Conservation (phyloP, 2,797 vertebrate species). For the Petrocephalus sullivani region DNA sequence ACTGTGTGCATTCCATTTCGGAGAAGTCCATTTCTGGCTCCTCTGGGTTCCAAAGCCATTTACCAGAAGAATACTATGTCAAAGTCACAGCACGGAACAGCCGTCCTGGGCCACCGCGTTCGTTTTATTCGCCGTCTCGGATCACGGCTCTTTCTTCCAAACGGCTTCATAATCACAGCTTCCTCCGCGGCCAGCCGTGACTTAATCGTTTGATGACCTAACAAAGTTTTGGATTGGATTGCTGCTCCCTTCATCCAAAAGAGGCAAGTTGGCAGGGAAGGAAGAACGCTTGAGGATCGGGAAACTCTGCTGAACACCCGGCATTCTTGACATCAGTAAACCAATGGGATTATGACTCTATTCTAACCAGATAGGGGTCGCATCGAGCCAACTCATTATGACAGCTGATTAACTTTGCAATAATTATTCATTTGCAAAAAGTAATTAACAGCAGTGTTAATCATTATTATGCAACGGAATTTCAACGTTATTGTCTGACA, state of each 20-base stretch:
- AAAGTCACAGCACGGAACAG: conserved; percentile 37
- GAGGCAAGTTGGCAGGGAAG: background rate
- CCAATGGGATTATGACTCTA: background rate
- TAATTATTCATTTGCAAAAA: conserved; percentile 13
- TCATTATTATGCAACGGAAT: conserved; percentile 19
- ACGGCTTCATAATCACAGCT: conserved; percentile 26
- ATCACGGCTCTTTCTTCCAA: conserved; percentile 24
- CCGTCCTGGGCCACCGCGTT: conserved; percentile 26
- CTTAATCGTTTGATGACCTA: conserved; percentile 31
- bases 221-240: conserved; percentile 16
- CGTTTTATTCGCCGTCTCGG: conserved; percentile 33
- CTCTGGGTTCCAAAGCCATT: conserved; percentile 43
- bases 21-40: conserved; percentile 29
- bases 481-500: conserved; percentile 8
- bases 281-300: background rate
- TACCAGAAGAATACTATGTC: conserved; percentile 38
- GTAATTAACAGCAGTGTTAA: conserved; percentile 18
- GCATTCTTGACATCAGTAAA: background rate
- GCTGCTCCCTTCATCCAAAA: background rate
- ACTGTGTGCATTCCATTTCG: conserved; percentile 11
- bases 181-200: conserved; percentile 35
- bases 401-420: conserved; percentile 1
- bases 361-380: background rate
- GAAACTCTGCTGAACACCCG: background rate
- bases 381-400: conserved; percentile 12